Conservation (phyloP, 1,140 invertebrate species). For the Dolichoris vasculosae region DNA sequence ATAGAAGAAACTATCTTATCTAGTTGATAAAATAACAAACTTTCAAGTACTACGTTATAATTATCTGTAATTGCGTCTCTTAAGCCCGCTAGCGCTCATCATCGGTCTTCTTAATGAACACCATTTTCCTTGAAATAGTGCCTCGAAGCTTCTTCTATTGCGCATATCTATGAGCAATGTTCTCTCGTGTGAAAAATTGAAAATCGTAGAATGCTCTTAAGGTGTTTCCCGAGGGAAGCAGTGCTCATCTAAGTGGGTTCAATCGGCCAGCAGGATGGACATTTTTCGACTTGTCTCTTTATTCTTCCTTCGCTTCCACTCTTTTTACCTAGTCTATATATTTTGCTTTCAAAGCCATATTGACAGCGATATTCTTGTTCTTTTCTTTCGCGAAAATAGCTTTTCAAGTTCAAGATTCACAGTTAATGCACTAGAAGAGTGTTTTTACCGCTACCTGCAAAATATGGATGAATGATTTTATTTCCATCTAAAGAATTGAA, state of each 20-base stretch:
- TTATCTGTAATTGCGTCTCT: not conserved
- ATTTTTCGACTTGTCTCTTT: conserved; percentile 52
- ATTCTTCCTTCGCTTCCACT: conserved; percentile 45
- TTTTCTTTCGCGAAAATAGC: not conserved
- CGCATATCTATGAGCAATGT: conserved; percentile 41
- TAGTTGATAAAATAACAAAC: not conserved
- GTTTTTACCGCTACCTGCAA: no score
- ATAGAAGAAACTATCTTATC: not conserved
- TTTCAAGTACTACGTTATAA: not conserved
- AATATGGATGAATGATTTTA: no score
- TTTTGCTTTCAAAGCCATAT: conserved; percentile 34
- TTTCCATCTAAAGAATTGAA: no score
- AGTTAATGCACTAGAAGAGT: no score
- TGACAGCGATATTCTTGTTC: conserved; percentile 19
- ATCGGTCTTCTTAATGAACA: not conserved
- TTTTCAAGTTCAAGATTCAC: no score
- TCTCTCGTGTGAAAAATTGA: conserved; percentile 64
- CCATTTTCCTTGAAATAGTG: not conserved
- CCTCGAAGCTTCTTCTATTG: not conserved
- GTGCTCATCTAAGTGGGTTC: conserved; percentile 59
- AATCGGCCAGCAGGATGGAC: conserved; percentile 56
- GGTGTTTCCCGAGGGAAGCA: conserved; percentile 12
- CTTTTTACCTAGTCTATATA: conserved; percentile 34
- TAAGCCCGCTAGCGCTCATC: not conserved
- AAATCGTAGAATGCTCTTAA: conserved; percentile 63